phyloP scores from a whole-genome alignment of 1,140 invertebrate genomes.

The Choristoneura fumiferana region DNA sequence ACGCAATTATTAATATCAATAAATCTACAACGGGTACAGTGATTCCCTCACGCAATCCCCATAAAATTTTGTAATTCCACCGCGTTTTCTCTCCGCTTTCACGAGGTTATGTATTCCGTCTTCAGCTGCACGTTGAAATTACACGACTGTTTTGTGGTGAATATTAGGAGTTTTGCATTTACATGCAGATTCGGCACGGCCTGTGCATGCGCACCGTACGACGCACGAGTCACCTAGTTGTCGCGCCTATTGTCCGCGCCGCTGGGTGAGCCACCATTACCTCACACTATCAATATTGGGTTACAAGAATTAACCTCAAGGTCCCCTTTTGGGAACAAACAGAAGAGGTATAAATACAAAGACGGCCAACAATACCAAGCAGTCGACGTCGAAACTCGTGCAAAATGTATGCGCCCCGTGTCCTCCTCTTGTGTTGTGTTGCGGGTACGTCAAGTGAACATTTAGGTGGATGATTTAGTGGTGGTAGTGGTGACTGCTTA shows the following conservation, averaged over 20 bases:
- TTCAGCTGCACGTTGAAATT: conserved; percentile 4
- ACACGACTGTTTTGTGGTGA: conserved; percentile 12
- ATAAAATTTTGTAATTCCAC: not conserved
- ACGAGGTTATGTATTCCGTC: conserved; percentile 11
- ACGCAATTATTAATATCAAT: too few relatives aligned
- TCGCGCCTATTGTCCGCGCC: conserved; percentile 73
- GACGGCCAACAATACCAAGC: conserved; percentile 57
- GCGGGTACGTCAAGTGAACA: conserved; percentile 53
- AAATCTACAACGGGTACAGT: too few relatives aligned
- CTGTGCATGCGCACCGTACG: conserved; percentile 62
- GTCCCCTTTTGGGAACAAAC: conserved; percentile 71
- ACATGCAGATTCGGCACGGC: conserved; percentile 45
- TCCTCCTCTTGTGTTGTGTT: conserved; percentile 51
- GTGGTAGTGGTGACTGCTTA: too few relatives aligned
- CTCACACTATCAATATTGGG: conserved; percentile 75
- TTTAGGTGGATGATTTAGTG: not conserved
- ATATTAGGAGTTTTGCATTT: conserved; percentile 24
- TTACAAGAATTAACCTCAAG: conserved; percentile 76
- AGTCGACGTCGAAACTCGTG: conserved; percentile 55
- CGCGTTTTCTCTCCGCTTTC: conserved; percentile 16
- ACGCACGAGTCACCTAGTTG: conserved; percentile 73
- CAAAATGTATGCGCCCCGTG: conserved; percentile 61
- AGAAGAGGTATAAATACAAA: conserved; percentile 72
- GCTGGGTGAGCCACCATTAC: conserved; percentile 69
- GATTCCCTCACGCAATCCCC: not conserved